These are phyloP conservation scores for Holothuria scabra DNA, from an alignment of 53 echinoderm and acorn worm genomes.

Conservation along the genomic window DNA sequence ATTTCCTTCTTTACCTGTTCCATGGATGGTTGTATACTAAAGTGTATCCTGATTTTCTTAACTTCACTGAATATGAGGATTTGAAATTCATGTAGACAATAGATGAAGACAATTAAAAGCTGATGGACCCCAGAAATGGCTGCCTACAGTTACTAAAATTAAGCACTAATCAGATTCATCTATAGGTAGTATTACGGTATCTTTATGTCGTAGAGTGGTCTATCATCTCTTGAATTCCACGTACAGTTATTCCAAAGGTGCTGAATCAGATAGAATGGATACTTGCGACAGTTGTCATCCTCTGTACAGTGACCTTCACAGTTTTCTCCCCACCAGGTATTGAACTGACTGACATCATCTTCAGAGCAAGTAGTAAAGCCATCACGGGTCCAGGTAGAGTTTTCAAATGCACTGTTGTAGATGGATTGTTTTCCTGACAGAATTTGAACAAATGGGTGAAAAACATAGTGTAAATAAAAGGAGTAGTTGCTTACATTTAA, in stretches of 20 bases:
- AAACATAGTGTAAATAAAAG: too few relatives aligned
- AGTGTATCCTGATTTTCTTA: too few relatives aligned
- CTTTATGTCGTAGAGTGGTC: constrained; percentile 72
- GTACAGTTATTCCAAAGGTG: constrained; percentile 96
- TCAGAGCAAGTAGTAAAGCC: constrained; percentile 84
- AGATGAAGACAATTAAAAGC: too few relatives aligned
- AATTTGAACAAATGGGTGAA: too few relatives aligned
- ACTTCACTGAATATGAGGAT: too few relatives aligned
- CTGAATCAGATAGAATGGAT: constrained; percentile 71
- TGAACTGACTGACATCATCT: constrained; percentile 70
- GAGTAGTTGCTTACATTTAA: too few relatives aligned
- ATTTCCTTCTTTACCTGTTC: too few relatives aligned
- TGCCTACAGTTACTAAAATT: too few relatives aligned
- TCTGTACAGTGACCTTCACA: constrained; percentile 73
- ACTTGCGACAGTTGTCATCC: constrained; percentile 86
- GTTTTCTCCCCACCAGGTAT: constrained; percentile 72
- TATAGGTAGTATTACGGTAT: constrained; percentile 55
- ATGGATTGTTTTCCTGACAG: constrained; percentile 60
- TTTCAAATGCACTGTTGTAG: constrained; percentile 43
- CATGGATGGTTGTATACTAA: too few relatives aligned
- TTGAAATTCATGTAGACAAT: too few relatives aligned
- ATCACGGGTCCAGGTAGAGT: constrained; percentile 78
- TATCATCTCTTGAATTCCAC: constrained; percentile 68
- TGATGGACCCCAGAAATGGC: too few relatives aligned
- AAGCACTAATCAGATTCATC: too few relatives aligned